Evolutionary conservation across 2,113 vertebrate species (phyloP).

Genomic region (Larimichthys polyactis): DNA sequence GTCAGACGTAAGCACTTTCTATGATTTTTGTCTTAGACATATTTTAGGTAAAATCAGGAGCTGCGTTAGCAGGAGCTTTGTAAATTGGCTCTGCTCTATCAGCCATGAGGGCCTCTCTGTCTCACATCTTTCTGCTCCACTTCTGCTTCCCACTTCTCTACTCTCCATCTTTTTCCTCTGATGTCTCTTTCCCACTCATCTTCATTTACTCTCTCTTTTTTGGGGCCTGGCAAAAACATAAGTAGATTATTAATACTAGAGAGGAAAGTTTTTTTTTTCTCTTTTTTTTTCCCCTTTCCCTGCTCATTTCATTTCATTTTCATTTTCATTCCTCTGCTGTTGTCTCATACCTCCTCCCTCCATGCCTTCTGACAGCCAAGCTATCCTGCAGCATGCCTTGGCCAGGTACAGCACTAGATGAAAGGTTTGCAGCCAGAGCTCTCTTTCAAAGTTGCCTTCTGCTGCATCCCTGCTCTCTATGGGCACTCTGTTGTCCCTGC

Average conservation of each 20-base stretch:
- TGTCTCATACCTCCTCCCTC: conserved; percentile 31
- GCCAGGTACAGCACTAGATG: conserved; percentile 67
- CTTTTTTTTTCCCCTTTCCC: conserved; percentile 16
- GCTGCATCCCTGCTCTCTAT: conserved; percentile 58
- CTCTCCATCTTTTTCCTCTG: conserved; percentile 45
- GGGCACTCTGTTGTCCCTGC: conserved; percentile 50
- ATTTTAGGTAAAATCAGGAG: conserved; percentile 21
- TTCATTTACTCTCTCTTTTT: conserved; percentile 40
- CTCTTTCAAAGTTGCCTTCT: conserved; percentile 67
- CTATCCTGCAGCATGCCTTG: conserved; percentile 55
- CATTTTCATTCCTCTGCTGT: conserved; percentile 8
- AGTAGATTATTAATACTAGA: conserved; percentile 45
- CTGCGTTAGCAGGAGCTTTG: conserved; percentile 24
- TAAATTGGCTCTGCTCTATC: conserved; percentile 44
- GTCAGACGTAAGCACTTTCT: not conserved
- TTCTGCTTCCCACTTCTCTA: conserved; percentile 35
- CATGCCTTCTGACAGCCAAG: conserved; percentile 52
- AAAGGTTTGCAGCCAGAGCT: conserved; percentile 67
- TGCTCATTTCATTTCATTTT: conserved; percentile 32
- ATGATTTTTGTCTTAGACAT: conserved; percentile 12
- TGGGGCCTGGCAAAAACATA: conserved; percentile 31
- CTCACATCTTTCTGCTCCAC: conserved; percentile 57
- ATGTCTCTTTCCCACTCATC: conserved; percentile 46
- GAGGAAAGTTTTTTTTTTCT: not conserved
- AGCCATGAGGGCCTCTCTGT: conserved; percentile 43